Base-by-base conservation (phyloP, 1,140 invertebrate species). In the Cepaea nemoralis region DNA sequence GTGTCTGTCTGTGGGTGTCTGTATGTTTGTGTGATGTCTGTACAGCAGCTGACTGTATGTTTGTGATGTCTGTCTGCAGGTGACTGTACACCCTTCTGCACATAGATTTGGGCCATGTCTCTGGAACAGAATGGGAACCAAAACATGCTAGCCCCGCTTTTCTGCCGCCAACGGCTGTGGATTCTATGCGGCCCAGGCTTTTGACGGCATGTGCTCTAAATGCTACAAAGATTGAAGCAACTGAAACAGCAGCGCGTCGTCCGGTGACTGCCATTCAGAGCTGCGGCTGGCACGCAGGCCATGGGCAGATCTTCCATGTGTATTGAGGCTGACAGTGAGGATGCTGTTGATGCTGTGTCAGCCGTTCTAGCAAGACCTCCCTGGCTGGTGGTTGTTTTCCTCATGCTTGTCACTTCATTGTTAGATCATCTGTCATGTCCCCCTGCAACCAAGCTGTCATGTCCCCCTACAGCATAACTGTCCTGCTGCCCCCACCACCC, bases 131-230 rank as follows among this genome's bases (percentile, higher is more conserved):
- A 91, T 78, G 87, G 87, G 31, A 91, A 91, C 71, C 87, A 89
- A 66, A 89, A 90, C 83, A 73, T 89, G 82, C 84, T 85, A 16
- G 82, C 91, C 22, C 88, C 91, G 33, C 89, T 92, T 35, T 93
- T 98, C 88, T 99, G 98, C 93, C 95, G 97, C n/a, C 87, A 97
- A 96, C 86, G 98, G 98, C 77, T 99, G 98, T 93, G 98, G 98
- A 83, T 99, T 99, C 92, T 99, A 99, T 92, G 98, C 97, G 80
- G 98, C 96, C 91, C 95, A 97, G 73, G 96, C 97, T 83, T 99
- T 96, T 87, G 98, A 99, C 92, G 98, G 98, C 83, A 94, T 99
- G 86, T 99, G 98, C 93, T 99, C 98, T 85, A 95, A 99, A 87
- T 99, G 98, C 92, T 99, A 98, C 93, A 99, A 99, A 94, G 98